Conservation (phyloP, 2,797 vertebrate genomes). For the Enteromius treurensis region DNA sequence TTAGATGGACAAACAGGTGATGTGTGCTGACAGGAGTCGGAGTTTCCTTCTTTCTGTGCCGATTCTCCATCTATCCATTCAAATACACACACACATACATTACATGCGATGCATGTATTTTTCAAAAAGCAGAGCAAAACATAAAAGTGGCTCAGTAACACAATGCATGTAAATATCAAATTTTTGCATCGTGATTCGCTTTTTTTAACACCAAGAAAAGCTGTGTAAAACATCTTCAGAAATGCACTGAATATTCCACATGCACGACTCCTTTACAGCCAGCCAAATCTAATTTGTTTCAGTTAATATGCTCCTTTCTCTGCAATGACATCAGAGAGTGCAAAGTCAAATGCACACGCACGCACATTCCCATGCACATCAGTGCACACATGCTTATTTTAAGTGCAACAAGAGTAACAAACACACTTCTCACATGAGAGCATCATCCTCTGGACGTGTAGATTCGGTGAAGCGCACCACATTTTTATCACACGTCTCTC, state of each 20-base stretch:
- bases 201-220: conserved; percentile 9
- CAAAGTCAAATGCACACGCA: conserved; percentile 27
- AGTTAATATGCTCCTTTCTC: conserved; percentile 57
- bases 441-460: not conserved
- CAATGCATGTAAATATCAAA: conserved; percentile 1
- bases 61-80: conserved; percentile 89
- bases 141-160: not conserved
- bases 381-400: not conserved
- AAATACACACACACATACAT: conserved; percentile 12
- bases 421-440: not conserved
- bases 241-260: conserved; percentile 25
- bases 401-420: conserved; percentile 3
- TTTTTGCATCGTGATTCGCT: not conserved
- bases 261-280: conserved; percentile 56
- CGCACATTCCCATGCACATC: not conserved
- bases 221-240: conserved; percentile 24
- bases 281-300: conserved; percentile 50
- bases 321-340: conserved; percentile 1
- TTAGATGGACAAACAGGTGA: conserved; percentile 95
- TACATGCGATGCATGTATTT: not conserved
- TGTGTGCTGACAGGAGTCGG: conserved; percentile 90
- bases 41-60: conserved; percentile 94
- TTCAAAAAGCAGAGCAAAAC: not conserved
- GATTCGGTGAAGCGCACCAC: not conserved
- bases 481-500: not conserved